Conservation (phyloP, 2,113 vertebrate genomes). For the human region GRCh38 chr17:61007501-61008000, state of each 20-base stretch:
- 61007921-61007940: conserved; percentile 8
- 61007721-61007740: background rate
- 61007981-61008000: conserved; percentile 27
- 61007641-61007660: background rate
- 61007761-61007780: background rate
- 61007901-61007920: background rate
- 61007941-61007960: background rate
- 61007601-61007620: background rate
- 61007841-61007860: conserved; percentile 53
- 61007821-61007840: background rate
- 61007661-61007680: background rate
- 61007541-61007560: background rate
- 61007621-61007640: background rate
- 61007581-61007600: background rate
- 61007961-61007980: conserved; percentile 21
- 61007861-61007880: background rate
- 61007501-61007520: background rate
- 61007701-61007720: background rate
- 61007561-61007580: background rate
- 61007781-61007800: background rate
- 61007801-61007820: background rate
- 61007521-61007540: background rate
- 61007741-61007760: background rate
- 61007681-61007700: background rate
- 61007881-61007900: conserved; percentile 6